Evolutionary conservation across 2,113 vertebrate genomes (phyloP), one percentile per base, ranked within the genome.

Genomic region (Egretta garzetta): DNA sequence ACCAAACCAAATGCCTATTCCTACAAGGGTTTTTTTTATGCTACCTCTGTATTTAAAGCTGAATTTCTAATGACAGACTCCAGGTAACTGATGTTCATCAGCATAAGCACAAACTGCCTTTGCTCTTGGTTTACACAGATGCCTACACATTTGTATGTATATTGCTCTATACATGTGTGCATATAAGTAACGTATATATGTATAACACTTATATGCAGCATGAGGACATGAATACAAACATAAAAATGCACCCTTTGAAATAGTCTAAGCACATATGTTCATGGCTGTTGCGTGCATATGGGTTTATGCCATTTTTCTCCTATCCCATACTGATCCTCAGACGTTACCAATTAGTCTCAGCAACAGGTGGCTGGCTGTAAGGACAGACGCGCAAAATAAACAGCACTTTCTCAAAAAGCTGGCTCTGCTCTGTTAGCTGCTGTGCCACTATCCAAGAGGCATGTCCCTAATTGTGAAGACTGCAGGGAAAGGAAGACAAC

Each of bases 341-440:
- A 56, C 6, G 2, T 10, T 5, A 8, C 41, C 67, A 35, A 18
- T 55, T 62, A 73, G 45, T 27, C 64, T 33, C 67, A 47, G 88
- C 35, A 85, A 92, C 81, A 90, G 74, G 79, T 53, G 60, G 70
- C 49, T 19, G 56, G 64, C 58, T 3, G 8, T 26, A 64, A 85
- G 82, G 28, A 62, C 41, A 80, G 74, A 63, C 56, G 22, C 2
- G 3, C 41, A 45, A 68, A 73, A 80, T 11, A 52, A 82, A 68
- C 60, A 60, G 33, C 50, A 27, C 23, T 47, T 58, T 70, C 95
- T 66, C 92, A 68, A 66, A 93, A 88, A 80, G 53, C 81, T 76
- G 49, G 5, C 70, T 81, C 12, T 59, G 75, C 49, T 91, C 64
- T 53, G 52, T 49, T 10, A 56, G 32, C 64, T 52, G 63, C 83